phyloP scores from a whole-genome alignment of 2,888 invertebrate species.

The Bombylius major region DNA sequence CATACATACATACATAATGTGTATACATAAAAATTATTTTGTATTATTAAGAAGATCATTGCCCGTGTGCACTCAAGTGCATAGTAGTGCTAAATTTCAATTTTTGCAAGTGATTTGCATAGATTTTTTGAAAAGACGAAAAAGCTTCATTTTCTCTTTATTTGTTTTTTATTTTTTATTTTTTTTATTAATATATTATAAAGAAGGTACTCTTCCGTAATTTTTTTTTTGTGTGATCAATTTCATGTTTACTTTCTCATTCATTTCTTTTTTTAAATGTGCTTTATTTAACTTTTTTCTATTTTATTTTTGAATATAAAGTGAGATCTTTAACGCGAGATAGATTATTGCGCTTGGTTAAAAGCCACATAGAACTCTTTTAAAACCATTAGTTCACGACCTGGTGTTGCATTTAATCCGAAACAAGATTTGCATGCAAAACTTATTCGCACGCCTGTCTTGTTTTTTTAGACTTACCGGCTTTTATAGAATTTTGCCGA shows the following conservation, averaged over 20 bases:
- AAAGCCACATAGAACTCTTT: neutral
- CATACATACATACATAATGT: neutral
- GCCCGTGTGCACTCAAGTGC: too few species aligned
- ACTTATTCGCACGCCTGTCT: constrained; percentile 6
- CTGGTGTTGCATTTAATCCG: neutral
- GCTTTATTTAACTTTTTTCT: too few species aligned
- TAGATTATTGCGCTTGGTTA: neutral
- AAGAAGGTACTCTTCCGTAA: too few species aligned
- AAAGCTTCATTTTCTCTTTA: too few species aligned
- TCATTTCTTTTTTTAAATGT: neutral
- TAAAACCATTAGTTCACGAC: neutral
- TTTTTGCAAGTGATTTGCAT: neutral
- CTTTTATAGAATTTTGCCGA: too few species aligned
- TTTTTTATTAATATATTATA: too few species aligned
- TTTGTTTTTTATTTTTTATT: too few species aligned
- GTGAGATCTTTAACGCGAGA: neutral
- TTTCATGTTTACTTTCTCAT: neutral
- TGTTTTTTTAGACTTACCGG: neutral
- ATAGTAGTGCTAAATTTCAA: neutral
- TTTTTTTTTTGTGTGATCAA: neutral
- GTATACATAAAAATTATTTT: neutral
- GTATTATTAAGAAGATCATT: too few species aligned
- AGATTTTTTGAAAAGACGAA: neutral
- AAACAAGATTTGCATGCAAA: constrained; percentile 5
- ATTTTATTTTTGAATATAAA: neutral